Conservation (phyloP, 2,797 vertebrate genomes). For the Argya squamiceps region DNA sequence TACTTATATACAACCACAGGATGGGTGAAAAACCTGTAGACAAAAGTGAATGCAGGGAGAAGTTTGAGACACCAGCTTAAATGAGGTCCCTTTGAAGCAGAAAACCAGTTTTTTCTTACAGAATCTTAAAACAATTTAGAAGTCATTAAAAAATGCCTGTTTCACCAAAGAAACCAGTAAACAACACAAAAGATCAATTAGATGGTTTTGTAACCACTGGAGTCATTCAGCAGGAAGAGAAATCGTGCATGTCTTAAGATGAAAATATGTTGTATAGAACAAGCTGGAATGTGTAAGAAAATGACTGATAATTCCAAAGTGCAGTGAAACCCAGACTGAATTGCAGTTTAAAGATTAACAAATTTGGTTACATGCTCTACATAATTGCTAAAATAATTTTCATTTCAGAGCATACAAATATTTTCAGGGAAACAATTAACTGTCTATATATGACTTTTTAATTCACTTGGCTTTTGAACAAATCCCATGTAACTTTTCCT, state of each 20-base stretch:
- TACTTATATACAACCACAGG: constrained; percentile 51
- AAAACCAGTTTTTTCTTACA: background rate
- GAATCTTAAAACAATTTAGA: constrained; percentile 49
- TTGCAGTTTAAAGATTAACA: background rate
- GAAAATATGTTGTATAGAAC: background rate
- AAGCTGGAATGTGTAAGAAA: background rate
- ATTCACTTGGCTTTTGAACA: background rate
- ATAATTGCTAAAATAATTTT: background rate
- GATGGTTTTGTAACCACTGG: background rate
- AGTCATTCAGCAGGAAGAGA: background rate
- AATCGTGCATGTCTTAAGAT: background rate
- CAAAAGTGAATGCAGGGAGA: constrained; percentile 51
- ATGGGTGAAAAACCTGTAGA: constrained; percentile 69
- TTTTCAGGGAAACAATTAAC: background rate
- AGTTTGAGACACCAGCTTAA: constrained; percentile 50
- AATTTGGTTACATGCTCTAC: background rate
- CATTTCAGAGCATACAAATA: background rate
- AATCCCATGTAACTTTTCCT: background rate
- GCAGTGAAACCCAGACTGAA: background rate
- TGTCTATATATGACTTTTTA: background rate
- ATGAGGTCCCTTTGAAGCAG: constrained; percentile 6
- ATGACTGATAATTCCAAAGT: background rate
- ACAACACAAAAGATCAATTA: background rate
- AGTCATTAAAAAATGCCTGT: background rate
- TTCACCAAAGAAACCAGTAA: background rate